Evolutionary conservation across 2,113 vertebrate species (phyloP).

Genomic region (Pachypanchax playfairii): DNA sequence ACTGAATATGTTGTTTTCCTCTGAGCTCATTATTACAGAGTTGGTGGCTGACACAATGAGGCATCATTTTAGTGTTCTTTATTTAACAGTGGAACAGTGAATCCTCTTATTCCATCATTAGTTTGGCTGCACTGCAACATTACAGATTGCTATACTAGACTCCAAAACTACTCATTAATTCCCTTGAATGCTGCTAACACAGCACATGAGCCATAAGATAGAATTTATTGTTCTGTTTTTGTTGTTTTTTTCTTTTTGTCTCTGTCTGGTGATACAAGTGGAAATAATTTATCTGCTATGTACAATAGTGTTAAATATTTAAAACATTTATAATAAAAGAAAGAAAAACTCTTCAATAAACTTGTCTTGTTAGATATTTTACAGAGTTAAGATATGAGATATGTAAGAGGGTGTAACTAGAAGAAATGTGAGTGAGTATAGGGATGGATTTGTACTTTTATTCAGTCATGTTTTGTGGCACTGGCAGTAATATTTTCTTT

Average conservation of each 20-base stretch:
- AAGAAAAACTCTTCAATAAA: not conserved
- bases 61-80: not conserved
- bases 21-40: not conserved
- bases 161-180: conserved; percentile 9
- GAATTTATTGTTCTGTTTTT: conserved; percentile 1
- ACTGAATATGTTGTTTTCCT: not conserved
- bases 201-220: conserved; percentile 2
- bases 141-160: not conserved
- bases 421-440: not conserved
- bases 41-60: not conserved
- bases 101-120: not conserved
- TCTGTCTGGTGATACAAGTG: not conserved
- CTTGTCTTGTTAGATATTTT: not conserved
- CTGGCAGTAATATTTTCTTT: not conserved
- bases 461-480: not conserved
- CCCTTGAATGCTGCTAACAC: not conserved
- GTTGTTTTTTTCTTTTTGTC: not conserved
- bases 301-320: not conserved
- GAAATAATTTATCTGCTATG: not conserved
- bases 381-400: not conserved
- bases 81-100: conserved; percentile 4
- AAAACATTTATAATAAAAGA: not conserved
- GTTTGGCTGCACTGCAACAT: conserved; percentile 1
- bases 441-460: not conserved
- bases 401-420: too few relatives aligned